These are phyloP conservation scores for Lucilia cuprina DNA, from an alignment of 1,140 invertebrate species.

Conservation along the genomic window DNA sequence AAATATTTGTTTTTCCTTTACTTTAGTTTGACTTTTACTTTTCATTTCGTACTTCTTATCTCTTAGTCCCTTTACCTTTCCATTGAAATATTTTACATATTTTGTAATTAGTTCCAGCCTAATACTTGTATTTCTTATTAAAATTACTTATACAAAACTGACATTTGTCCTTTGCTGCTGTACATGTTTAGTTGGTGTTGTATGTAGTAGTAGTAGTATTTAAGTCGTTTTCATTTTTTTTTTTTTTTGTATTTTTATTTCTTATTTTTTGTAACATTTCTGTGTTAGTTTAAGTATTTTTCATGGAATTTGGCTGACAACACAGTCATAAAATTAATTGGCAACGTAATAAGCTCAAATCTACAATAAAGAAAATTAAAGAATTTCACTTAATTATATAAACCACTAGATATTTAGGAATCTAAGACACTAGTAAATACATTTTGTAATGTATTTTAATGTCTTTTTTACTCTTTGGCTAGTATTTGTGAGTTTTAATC, in stretches of 20 bases:
- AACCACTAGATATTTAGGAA: not conserved
- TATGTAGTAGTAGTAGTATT: no score
- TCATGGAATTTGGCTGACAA: not conserved
- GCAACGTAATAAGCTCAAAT: not conserved
- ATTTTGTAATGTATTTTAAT: no score
- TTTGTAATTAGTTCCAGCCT: not conserved
- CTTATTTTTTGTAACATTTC: not conserved
- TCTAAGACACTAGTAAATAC: not conserved
- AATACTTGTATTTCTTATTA: not conserved
- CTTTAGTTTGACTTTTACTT: not conserved
- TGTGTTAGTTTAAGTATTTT: no score
- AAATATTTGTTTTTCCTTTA: no score
- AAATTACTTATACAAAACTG: not conserved
- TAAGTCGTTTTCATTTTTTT: no score
- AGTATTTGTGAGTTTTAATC: not conserved
- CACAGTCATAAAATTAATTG: not conserved
- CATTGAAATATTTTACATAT: not conserved
- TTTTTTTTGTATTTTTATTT: not conserved
- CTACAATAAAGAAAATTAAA: not conserved
- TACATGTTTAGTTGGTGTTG: no score
- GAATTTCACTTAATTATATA: not conserved
- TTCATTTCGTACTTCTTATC: no score
- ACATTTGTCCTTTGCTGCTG: not conserved
- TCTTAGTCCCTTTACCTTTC: not conserved
- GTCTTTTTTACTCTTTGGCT: no score